Conservation (phyloP, 1,140 invertebrate genomes). For the Listronotus bonariensis region DNA sequence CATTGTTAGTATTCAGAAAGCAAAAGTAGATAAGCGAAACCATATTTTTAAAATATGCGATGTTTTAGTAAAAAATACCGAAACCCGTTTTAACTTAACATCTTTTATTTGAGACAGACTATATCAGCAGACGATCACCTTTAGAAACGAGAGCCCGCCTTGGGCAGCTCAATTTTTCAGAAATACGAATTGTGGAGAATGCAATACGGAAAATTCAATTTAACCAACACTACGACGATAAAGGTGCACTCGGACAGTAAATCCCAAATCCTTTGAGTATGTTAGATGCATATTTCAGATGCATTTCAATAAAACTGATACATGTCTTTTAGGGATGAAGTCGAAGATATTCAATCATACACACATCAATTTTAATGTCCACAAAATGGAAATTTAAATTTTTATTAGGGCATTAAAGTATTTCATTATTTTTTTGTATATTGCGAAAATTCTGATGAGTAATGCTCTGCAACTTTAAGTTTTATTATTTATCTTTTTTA, state of each 20-base stretch:
- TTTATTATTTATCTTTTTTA: no score
- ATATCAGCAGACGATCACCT: slow-evolving; percentile 7
- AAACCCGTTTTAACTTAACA: no score
- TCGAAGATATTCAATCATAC: slow-evolving; percentile 8
- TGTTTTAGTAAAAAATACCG: no score
- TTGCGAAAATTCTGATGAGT: no score
- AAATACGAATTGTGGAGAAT: slow-evolving; percentile 20
- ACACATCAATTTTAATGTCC: slow-evolving; percentile 1
- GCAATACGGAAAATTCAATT: slow-evolving; percentile 32
- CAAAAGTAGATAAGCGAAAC: no score
- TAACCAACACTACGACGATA: slow-evolving; percentile 20
- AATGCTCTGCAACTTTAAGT: no score
- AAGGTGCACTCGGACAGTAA: slow-evolving; percentile 30
- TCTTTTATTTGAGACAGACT: no score
- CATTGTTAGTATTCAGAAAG: no score
- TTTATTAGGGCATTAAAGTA: no score
- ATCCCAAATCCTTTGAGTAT: slow-evolving; percentile 16
- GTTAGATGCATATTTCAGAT: slow-evolving; percentile 34
- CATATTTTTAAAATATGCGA: no score
- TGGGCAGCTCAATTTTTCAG: slow-evolving; percentile 29
- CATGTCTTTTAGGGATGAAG: slow-evolving; percentile 23
- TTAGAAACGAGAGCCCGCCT: slow-evolving; percentile 15
- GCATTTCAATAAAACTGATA: slow-evolving; percentile 35
- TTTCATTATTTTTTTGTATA: no score
- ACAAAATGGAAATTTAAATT: slow-evolving; percentile 1